Evolutionary conservation across 2,888 invertebrate species (phyloP).

Genomic region (Apodemia zela): DNA sequence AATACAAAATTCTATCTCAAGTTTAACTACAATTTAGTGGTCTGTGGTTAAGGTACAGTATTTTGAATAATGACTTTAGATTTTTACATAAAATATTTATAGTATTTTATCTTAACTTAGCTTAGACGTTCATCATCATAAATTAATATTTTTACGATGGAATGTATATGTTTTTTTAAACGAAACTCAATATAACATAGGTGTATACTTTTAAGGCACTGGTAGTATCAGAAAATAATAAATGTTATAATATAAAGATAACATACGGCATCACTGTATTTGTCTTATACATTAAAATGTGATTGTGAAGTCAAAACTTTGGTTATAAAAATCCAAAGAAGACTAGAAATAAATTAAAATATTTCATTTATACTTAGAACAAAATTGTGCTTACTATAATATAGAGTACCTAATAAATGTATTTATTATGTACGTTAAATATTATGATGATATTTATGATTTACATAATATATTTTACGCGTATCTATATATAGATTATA

Average conservation of each 20-base stretch:
- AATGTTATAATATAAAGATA: background rate
- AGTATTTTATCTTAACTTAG: background rate
- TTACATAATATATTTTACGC: too few relatives aligned
- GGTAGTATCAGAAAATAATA: background rate
- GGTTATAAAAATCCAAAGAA: background rate
- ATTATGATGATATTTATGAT: too few relatives aligned
- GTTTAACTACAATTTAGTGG: too few relatives aligned
- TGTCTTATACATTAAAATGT: background rate
- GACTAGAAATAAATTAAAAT: constrained; percentile 1
- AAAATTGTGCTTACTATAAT: background rate
- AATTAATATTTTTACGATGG: constrained; percentile 1
- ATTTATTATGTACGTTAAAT: too few relatives aligned
- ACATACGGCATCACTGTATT: background rate
- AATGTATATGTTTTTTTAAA: background rate
- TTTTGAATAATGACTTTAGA: background rate
- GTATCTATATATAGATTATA: too few relatives aligned
- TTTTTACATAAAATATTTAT: background rate
- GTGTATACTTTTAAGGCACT: background rate
- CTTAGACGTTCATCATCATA: background rate
- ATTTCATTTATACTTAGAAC: background rate
- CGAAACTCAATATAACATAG: background rate
- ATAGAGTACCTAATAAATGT: too few relatives aligned
- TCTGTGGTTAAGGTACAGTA: too few relatives aligned
- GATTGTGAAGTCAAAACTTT: background rate
- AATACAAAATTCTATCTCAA: too few relatives aligned